Conservation (phyloP, 2,888 invertebrate species). For the Capitulum mitella region DNA sequence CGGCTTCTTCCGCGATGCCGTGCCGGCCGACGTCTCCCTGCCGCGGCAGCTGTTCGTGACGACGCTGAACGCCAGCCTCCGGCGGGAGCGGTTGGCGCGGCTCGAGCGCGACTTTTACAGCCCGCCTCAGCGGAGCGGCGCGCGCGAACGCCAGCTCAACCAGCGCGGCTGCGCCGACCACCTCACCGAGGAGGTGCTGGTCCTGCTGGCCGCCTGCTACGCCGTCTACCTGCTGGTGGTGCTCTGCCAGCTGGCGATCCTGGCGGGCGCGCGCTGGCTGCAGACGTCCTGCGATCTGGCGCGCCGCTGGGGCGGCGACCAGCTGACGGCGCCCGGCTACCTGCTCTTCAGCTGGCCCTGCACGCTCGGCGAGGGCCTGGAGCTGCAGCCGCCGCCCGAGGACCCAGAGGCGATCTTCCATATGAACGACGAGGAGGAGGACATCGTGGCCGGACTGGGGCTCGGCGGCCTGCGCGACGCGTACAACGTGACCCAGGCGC, state of each 20-base stretch:
- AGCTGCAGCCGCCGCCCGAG: constrained; percentile 20
- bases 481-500: not conserved
- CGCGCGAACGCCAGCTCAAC: constrained; percentile 3
- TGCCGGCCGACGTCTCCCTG: not conserved
- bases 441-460: not conserved
- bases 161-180: not conserved
- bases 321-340: constrained; percentile 12
- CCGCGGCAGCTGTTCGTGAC: not conserved
- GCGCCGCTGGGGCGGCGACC: constrained; percentile 2
- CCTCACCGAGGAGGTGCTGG: not conserved
- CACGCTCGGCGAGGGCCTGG: constrained; percentile 6
- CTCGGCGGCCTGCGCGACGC: not conserved
- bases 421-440: constrained; percentile 18
- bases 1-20: not conserved
- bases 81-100: not conserved
- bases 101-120: not conserved
- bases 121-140: not conserved
- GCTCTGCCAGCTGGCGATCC: not conserved
- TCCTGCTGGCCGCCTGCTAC: not conserved
- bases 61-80: not conserved
- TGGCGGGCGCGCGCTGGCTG: constrained; percentile 13
- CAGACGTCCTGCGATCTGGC: constrained; percentile 1
- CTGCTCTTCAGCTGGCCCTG: constrained; percentile 22
- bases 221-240: not conserved
- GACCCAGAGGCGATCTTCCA: constrained; percentile 21